Evolutionary conservation across 2,113 vertebrate species (phyloP).

Genomic region (Brachypteracias leptosomus): DNA sequence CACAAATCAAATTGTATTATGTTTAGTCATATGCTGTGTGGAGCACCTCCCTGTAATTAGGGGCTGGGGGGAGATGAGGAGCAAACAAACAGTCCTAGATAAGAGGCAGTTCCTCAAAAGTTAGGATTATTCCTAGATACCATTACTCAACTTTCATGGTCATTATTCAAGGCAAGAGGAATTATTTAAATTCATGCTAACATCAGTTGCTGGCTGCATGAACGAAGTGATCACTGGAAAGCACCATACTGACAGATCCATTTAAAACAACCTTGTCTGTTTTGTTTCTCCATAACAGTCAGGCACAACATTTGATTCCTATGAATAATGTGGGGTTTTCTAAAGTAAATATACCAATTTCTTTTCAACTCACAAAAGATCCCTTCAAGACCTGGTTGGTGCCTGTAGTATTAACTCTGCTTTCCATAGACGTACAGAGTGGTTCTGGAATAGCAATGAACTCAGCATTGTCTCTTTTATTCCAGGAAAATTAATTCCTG

Average conservation of each 20-base stretch:
- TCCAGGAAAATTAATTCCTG: slow-evolving; percentile 39
- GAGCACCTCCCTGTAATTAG: slow-evolving; percentile 53
- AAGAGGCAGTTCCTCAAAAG: slow-evolving; percentile 19
- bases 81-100: background rate
- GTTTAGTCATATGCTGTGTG: slow-evolving; percentile 61
- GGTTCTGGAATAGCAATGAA: slow-evolving; percentile 43
- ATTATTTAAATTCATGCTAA: slow-evolving; percentile 62
- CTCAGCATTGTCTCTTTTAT: background rate
- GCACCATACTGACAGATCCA: slow-evolving; percentile 41
- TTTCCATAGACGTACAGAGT: background rate
- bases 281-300: slow-evolving; percentile 11
- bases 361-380: background rate
- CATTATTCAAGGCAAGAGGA: slow-evolving; percentile 51
- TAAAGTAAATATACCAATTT: slow-evolving; percentile 39
- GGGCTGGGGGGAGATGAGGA: background rate
- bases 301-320: slow-evolving; percentile 25
- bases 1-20: slow-evolving; percentile 77
- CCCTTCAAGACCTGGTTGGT: background rate
- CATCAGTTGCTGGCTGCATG: slow-evolving; percentile 39
- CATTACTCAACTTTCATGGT: slow-evolving; percentile 36
- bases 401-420: background rate
- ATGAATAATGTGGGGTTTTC: slow-evolving; percentile 37
- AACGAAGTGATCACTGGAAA: slow-evolving; percentile 32
- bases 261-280: slow-evolving; percentile 49
- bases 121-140: slow-evolving; percentile 10